Conservation (phyloP, 2,797 vertebrate species). For the Ptychobarbus kaznakovi region DNA sequence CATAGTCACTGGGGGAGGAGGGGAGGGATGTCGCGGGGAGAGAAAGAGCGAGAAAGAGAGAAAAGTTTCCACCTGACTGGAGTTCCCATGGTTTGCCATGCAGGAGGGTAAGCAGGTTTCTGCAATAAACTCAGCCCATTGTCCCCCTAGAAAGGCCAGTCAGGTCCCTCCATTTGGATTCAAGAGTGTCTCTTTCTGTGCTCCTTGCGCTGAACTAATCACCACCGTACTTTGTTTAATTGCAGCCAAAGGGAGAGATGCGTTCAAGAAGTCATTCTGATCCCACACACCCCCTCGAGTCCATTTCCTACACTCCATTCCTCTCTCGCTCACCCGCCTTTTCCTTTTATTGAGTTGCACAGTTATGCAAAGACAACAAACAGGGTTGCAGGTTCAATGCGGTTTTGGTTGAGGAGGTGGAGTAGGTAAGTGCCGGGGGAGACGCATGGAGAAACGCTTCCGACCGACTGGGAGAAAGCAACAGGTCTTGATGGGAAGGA, state of each 20-base stretch:
- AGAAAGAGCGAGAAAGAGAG: constrained; percentile 71
- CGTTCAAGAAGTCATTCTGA: constrained; percentile 99
- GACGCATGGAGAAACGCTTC: constrained; percentile 80
- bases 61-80: constrained; percentile 98
- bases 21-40: constrained; percentile 45
- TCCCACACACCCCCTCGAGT: constrained; percentile 68
- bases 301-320: constrained; percentile 64
- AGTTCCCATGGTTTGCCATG: constrained; percentile 99
- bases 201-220: constrained; percentile 99
- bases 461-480: constrained; percentile 73
- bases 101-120: constrained; percentile 99
- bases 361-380: constrained; percentile 93
- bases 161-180: constrained; percentile 99
- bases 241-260: constrained; percentile 97
- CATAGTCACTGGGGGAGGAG: constrained; percentile 69
- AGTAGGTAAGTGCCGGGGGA: constrained; percentile 84
- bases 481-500: constrained; percentile 85
- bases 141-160: constrained; percentile 97
- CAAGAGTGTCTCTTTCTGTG: constrained; percentile 99
- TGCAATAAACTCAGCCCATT: constrained; percentile 99
- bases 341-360: constrained; percentile 92
- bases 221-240: constrained; percentile 99
- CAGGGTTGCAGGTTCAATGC: constrained; percentile 91
- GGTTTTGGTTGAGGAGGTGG: constrained; percentile 64
- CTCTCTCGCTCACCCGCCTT: constrained; percentile 58